Evolutionary conservation across 2,888 invertebrate species (phyloP).

Genomic region (Orthosia cruda): DNA sequence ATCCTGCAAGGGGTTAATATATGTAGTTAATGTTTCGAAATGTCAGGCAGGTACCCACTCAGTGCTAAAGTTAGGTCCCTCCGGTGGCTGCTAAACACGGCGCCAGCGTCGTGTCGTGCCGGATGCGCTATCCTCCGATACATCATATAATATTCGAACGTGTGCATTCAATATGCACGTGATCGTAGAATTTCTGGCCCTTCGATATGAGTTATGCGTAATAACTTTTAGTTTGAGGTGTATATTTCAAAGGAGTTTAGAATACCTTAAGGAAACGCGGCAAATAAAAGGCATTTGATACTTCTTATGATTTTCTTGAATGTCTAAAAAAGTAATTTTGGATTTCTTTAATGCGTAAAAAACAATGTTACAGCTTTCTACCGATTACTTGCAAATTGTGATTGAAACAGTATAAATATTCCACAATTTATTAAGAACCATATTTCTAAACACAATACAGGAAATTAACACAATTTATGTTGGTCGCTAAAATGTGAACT

Average conservation of each 20-base stretch:
- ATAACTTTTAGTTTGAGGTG: constrained; percentile 31
- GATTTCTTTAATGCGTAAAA: too few species aligned
- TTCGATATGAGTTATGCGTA: constrained; percentile 28
- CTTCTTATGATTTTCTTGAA: neutral
- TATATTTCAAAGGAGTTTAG: neutral
- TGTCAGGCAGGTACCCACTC: neutral
- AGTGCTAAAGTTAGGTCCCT: constrained; percentile 32
- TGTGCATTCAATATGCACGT: constrained; percentile 32
- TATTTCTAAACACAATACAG: neutral
- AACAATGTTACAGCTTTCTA: neutral
- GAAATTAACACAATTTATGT: neutral
- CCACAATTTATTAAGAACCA: neutral
- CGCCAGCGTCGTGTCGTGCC: neutral
- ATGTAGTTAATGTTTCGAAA: neutral
- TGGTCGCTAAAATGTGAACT: neutral
- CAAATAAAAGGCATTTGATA: neutral
- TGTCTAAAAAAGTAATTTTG: too few species aligned
- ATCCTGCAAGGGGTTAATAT: neutral
- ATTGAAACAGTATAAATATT: neutral
- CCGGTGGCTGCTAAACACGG: constrained; percentile 17
- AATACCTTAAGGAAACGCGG: constrained; percentile 10
- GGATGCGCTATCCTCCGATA: constrained; percentile 38
- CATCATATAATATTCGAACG: constrained; percentile 37
- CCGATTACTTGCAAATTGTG: neutral
- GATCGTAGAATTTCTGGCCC: constrained; percentile 8